phyloP scores from a whole-genome alignment of 2,113 vertebrate genomes.

The Anhinga anhinga region DNA sequence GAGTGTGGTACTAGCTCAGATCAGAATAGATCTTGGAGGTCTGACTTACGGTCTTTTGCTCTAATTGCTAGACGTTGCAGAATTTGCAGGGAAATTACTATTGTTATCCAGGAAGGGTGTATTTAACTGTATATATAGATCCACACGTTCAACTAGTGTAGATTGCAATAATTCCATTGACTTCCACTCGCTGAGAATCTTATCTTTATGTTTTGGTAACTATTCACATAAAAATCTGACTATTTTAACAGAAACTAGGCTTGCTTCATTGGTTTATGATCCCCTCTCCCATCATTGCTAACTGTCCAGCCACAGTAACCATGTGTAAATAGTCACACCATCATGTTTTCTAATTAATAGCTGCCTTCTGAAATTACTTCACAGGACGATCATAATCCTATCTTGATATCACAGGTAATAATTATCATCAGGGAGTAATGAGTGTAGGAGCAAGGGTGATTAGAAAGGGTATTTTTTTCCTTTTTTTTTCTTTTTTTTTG shows the following conservation, averaged over 20 bases:
- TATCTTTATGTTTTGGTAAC: background rate
- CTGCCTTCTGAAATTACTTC: conserved; percentile 12
- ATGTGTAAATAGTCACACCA: background rate
- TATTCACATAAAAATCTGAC: background rate
- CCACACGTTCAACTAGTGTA: background rate
- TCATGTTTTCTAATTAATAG: background rate
- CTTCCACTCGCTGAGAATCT: background rate
- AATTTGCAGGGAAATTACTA: conserved; percentile 15
- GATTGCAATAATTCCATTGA: background rate
- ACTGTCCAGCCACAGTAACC: background rate
- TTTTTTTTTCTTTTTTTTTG: background rate
- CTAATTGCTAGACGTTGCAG: background rate
- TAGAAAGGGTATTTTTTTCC: background rate
- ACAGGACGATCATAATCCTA: background rate
- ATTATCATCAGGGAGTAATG: background rate
- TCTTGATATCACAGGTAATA: background rate
- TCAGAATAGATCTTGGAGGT: background rate
- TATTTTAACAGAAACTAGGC: background rate
- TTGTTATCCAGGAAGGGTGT: background rate
- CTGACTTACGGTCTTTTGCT: background rate
- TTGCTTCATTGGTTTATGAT: background rate
- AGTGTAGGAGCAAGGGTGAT: background rate
- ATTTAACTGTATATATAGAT: background rate
- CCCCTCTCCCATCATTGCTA: background rate
- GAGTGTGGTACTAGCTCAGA: background rate